Percentiles rank a stretch among this genome's conserved stretches.
Conservation (phyloP, 2,888 invertebrate species). For the Meta bourneti region DNA sequence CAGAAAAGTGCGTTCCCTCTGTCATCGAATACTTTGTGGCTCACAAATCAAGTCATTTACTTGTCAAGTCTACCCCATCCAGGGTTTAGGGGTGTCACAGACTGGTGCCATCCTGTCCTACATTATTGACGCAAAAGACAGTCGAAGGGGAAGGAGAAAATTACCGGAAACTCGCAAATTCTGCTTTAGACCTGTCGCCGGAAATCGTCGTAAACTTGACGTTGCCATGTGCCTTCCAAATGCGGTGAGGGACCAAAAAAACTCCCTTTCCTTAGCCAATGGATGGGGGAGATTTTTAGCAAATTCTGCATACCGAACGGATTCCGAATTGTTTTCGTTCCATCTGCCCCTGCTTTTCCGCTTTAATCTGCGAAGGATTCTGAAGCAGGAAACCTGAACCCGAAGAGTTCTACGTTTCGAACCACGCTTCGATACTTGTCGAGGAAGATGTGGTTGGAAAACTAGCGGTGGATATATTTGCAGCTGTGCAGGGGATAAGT, state of each 20-base stretch:
- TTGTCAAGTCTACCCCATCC: background rate
- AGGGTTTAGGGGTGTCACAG: background rate
- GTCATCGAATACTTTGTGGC: background rate
- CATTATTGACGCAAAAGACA: background rate
- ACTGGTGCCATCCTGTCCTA: background rate
- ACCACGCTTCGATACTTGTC: too few relatives aligned
- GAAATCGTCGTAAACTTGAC: constrained; percentile 58
- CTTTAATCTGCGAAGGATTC: too few relatives aligned
- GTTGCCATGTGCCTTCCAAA: constrained; percentile 61
- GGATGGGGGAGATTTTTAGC: background rate
- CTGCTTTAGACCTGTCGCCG: constrained; percentile 15
- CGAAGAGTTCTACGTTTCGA: background rate
- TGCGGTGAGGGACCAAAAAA: constrained; percentile 41
- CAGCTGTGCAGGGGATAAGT: too few relatives aligned
- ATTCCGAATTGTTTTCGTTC: background rate
- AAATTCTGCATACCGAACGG: background rate
- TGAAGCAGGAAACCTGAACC: background rate
- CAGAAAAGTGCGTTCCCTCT: background rate
- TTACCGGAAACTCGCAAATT: constrained; percentile 55
- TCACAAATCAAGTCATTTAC: background rate
- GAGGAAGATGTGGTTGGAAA: too few relatives aligned
- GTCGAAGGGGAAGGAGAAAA: background rate
- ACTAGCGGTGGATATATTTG: too few relatives aligned
- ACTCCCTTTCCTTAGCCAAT: background rate
- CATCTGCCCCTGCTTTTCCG: too few relatives aligned